These are phyloP conservation scores for Spea multiplicata DNA, from an alignment of 2,113 vertebrate species.

Conservation along the genomic window DNA sequence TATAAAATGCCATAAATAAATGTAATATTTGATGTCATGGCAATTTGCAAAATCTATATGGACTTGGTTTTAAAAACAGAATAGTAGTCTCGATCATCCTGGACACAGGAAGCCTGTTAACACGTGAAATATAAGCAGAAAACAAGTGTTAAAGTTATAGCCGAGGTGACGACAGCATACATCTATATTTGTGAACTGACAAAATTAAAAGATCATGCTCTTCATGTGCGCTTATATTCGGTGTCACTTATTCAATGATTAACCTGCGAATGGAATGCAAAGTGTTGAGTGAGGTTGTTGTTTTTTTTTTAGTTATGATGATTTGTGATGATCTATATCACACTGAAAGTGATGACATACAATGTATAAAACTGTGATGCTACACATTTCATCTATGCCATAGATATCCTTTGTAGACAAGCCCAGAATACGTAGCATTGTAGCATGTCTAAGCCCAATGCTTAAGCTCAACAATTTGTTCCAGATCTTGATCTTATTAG, in stretches of 20 bases:
- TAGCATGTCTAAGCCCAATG: too few species aligned
- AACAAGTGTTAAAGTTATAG: constrained; percentile 17
- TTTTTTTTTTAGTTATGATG: not conserved
- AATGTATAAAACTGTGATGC: not conserved
- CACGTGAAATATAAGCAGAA: constrained; percentile 1
- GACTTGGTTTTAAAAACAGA: not conserved
- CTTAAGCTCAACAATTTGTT: too few species aligned
- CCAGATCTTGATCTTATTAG: too few species aligned
- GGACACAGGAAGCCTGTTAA: not conserved
- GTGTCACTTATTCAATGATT: constrained; percentile 28
- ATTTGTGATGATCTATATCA: constrained; percentile 26
- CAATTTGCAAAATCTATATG: not conserved
- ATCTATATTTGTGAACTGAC: constrained; percentile 15
- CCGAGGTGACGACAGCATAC: constrained; percentile 16
- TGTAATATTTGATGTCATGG: not conserved
- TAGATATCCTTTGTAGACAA: not conserved
- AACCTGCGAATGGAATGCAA: constrained; percentile 14
- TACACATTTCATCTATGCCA: constrained; percentile 4
- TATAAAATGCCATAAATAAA: not conserved
- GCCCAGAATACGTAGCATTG: too few species aligned
- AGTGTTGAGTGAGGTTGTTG: constrained; percentile 6
- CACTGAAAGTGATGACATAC: constrained; percentile 30
- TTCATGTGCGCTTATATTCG: not conserved
- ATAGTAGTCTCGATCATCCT: not conserved
- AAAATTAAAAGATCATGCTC: not conserved